phyloP scores from a whole-genome alignment of 2,113 vertebrate species.

The Hippocampus abdominalis region DNA sequence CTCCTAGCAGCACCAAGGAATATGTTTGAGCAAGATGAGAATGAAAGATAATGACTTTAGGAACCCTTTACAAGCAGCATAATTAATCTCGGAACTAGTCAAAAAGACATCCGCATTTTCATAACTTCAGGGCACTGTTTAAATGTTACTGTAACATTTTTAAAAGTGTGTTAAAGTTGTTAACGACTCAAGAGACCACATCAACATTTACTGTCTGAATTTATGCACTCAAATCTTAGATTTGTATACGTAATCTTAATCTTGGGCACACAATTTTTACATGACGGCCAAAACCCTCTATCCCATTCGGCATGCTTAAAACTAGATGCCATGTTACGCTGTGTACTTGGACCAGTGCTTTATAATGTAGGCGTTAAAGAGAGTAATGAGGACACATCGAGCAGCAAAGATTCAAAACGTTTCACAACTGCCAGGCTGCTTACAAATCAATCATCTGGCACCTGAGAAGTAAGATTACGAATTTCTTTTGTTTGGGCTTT shows the following conservation, averaged over 20 bases:
- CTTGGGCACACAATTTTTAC: slow-evolving; percentile 8
- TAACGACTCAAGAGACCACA: slow-evolving; percentile 25
- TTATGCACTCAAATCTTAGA: not conserved
- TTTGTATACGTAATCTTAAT: slow-evolving; percentile 10
- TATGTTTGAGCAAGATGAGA: slow-evolving; percentile 71
- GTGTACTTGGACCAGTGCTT: not conserved
- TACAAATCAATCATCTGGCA: not conserved
- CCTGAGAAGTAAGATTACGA: not conserved
- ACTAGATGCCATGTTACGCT: not conserved
- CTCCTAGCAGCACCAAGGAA: slow-evolving; percentile 75
- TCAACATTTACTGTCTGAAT: slow-evolving; percentile 9
- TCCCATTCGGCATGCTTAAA: not conserved
- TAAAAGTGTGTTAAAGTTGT: slow-evolving; percentile 25
- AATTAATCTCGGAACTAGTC: not conserved
- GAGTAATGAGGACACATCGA: not conserved
- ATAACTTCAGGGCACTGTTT: slow-evolving; percentile 13
- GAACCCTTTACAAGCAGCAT: slow-evolving; percentile 31
- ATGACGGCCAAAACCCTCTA: not conserved
- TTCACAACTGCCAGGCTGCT: not conserved
- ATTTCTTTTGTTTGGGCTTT: slow-evolving; percentile 15
- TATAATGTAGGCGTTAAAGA: not conserved
- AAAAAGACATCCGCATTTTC: slow-evolving; percentile 13
- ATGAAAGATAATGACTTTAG: slow-evolving; percentile 11
- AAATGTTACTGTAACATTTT: slow-evolving; percentile 49
- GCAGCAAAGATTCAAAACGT: not conserved